Conservation (phyloP, 2,888 invertebrate genomes). For the Dioctria rufipes region DNA sequence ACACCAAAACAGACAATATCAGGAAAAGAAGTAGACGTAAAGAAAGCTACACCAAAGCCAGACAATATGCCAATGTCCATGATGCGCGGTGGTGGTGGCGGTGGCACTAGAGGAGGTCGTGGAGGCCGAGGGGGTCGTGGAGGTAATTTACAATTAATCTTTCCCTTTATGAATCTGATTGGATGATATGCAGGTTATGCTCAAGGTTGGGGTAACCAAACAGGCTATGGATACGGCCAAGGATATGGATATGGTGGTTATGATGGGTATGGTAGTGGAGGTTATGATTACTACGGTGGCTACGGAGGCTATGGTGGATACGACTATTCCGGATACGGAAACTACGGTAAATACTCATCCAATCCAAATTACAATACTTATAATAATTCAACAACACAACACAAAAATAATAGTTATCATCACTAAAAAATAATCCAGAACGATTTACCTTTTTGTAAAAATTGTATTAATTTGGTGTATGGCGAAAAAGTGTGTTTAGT, state of each 20-base stretch:
- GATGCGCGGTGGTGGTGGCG: conserved; percentile 77
- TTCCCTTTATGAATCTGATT: conserved; percentile 7
- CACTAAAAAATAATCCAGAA: conserved; percentile 63
- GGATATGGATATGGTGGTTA: conserved; percentile 80
- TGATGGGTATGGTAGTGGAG: conserved; percentile 83
- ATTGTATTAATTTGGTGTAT: conserved; percentile 53
- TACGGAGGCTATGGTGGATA: conserved; percentile 86
- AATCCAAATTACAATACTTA: conserved; percentile 65
- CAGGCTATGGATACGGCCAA: conserved; percentile 77
- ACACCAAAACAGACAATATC: conserved; percentile 94
- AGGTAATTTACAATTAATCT: conserved; percentile 70
- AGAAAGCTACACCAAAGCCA: conserved; percentile 93
- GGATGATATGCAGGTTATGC: conserved; percentile 69
- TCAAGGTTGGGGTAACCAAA: conserved; percentile 78
- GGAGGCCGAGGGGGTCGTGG: conserved; percentile 79
- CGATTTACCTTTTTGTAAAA: conserved; percentile 38
- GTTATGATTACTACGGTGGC: conserved; percentile 82
- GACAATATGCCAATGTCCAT: conserved; percentile 79
- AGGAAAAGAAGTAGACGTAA: conserved; percentile 96
- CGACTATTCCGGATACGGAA: conserved; percentile 86
- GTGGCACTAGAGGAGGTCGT: conserved; percentile 77
- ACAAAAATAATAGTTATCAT: conserved; percentile 68
- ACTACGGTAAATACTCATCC: conserved; percentile 80
- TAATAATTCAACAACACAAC: conserved; percentile 68
- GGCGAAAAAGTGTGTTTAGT: conserved; percentile 57